Conservation (phyloP, 2,113 vertebrate species). For the Xyrauchen texanus region DNA sequence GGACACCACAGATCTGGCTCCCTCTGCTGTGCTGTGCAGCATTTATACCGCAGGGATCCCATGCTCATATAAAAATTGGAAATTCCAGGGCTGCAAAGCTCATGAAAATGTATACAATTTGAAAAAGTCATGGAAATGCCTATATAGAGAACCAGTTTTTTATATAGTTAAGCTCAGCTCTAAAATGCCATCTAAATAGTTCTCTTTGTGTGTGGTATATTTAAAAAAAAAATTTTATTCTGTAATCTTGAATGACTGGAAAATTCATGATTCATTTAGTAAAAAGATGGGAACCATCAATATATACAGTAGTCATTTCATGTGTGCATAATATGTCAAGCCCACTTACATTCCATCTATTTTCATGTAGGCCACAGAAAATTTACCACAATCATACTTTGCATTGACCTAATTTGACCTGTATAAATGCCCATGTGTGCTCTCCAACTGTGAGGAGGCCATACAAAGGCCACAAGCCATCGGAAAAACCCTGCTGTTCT, state of each 20-base stretch:
- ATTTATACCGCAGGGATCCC: no score
- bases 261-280: no score
- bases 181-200: no score
- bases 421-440: neutral
- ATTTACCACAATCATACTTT: slow-evolving; percentile 7
- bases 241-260: no score
- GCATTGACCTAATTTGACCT: neutral
- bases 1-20: slow-evolving; percentile 53
- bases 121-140: no score
- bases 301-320: neutral
- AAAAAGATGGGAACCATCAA: neutral
- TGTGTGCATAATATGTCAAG: slow-evolving; percentile 6
- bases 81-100: no score
- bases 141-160: no score
- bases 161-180: no score
- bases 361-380: neutral
- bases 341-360: slow-evolving; percentile 12
- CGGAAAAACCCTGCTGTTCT: slow-evolving; percentile 50
- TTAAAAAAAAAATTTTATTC: no score
- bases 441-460: neutral
- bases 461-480: slow-evolving; percentile 1
- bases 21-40: slow-evolving; percentile 44
- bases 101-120: no score
- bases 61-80: no score
- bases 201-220: no score